Evolutionary conservation across 2,113 vertebrate species (phyloP).

Genomic region (Anas platyrhynchos): DNA sequence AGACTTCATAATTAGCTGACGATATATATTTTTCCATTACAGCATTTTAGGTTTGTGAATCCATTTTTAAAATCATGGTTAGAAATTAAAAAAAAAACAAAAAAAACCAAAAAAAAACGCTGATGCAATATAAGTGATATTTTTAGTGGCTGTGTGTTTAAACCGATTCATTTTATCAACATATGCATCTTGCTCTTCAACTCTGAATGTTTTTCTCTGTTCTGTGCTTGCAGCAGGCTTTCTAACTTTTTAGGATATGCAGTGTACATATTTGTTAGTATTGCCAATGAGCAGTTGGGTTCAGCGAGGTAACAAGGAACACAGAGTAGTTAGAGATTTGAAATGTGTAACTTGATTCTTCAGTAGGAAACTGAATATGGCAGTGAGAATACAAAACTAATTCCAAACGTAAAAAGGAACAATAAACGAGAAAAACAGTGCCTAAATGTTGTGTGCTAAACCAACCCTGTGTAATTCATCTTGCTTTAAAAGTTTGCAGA

Average conservation of each 20-base stretch:
- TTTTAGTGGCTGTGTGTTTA: neutral
- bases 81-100: neutral
- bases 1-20: neutral
- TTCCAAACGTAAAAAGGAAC: neutral
- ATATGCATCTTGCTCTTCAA: neutral
- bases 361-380: neutral
- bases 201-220: neutral
- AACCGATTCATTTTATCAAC: neutral
- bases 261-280: neutral
- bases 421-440: neutral
- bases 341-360: neutral
- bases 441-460: slow-evolving; percentile 16
- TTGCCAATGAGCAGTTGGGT: neutral
- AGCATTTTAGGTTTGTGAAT: neutral
- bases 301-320: neutral
- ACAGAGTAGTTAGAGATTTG: neutral
- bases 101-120: neutral
- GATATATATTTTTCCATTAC: neutral
- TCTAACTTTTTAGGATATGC: neutral
- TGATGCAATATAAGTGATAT: neutral
- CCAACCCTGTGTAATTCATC: neutral
- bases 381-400: neutral
- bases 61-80: neutral
- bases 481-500: slow-evolving; percentile 4
- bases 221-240: neutral